Evolutionary conservation across 23 tunicate genomes (phyloP).

Genomic region (Phallusia fumigata): DNA sequence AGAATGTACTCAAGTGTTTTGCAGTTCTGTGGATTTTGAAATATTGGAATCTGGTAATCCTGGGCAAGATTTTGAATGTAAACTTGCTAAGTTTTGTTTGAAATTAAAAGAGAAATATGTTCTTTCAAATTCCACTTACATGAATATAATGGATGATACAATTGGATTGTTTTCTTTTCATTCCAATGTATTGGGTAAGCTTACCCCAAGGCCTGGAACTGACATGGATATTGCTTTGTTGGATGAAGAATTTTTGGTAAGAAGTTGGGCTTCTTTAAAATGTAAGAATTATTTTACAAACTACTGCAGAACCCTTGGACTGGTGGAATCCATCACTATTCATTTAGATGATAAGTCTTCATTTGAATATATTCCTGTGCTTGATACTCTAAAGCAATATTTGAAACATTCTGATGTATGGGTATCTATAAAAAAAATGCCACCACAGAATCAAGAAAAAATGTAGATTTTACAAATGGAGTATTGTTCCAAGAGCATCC

Average conservation of each 20-base stretch:
- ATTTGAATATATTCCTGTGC: constrained; percentile 11
- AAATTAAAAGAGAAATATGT: constrained; percentile 19
- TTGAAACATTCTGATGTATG: constrained; percentile 5
- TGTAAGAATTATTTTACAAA: constrained; percentile 7
- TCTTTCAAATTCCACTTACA: constrained; percentile 18
- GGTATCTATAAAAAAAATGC: neutral
- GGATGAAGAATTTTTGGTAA: constrained; percentile 7
- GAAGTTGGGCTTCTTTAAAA: constrained; percentile 8
- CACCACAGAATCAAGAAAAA: neutral
- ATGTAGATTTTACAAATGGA: constrained; percentile 6
- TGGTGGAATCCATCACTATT: constrained; percentile 13
- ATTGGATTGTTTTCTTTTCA: constrained; percentile 13
- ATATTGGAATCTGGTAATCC: neutral
- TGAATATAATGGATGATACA: constrained; percentile 20
- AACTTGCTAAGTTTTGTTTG: constrained; percentile 5
- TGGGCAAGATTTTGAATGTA: neutral
- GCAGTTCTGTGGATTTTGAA: neutral
- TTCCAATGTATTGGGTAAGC: constrained; percentile 6
- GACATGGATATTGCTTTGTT: constrained; percentile 12
- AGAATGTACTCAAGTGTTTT: neutral
- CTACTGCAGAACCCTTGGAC: constrained; percentile 9
- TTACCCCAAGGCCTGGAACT: neutral
- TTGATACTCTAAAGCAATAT: constrained; percentile 16
- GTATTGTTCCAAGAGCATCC: constrained; percentile 1
- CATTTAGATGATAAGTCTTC: constrained; percentile 4